These are phyloP conservation scores for Manis crassicaudata DNA, from an alignment of 2,797 vertebrate species.

Conservation along the genomic window DNA sequence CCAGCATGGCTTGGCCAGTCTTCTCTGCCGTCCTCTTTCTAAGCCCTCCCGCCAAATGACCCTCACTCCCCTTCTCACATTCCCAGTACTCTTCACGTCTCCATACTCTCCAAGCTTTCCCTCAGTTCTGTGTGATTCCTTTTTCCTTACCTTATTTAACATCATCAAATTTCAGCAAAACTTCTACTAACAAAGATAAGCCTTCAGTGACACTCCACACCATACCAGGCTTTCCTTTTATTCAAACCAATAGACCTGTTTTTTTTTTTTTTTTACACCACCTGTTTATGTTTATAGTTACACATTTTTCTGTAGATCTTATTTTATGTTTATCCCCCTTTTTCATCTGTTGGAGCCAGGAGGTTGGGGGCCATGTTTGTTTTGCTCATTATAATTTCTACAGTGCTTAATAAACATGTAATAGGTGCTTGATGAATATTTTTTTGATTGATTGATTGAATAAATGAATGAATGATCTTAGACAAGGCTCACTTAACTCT, in stretches of 20 bases:
- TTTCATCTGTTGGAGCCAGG: neutral
- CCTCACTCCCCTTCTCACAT: neutral
- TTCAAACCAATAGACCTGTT: neutral
- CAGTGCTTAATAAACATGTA: neutral
- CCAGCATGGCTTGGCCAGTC: too few relatives aligned
- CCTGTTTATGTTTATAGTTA: neutral
- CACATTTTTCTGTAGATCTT: neutral
- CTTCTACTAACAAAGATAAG: neutral
- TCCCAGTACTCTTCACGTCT: neutral
- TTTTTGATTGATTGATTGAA: neutral
- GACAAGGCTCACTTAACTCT: neutral
- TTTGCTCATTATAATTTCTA: neutral
- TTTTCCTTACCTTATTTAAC: neutral
- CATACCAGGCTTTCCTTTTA: neutral
- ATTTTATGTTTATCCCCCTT: neutral
- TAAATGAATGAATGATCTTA: neutral
- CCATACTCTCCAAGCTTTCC: neutral
- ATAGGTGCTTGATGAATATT: neutral
- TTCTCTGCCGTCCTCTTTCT: neutral
- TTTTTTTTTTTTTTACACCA: neutral
- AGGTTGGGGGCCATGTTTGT: neutral
- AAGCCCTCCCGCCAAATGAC: fast-evolving
- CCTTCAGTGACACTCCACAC: neutral
- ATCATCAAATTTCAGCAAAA: neutral
- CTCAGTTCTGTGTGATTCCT: neutral